Conservation (phyloP, 2,797 vertebrate species). For the Thamnophis elegans region DNA sequence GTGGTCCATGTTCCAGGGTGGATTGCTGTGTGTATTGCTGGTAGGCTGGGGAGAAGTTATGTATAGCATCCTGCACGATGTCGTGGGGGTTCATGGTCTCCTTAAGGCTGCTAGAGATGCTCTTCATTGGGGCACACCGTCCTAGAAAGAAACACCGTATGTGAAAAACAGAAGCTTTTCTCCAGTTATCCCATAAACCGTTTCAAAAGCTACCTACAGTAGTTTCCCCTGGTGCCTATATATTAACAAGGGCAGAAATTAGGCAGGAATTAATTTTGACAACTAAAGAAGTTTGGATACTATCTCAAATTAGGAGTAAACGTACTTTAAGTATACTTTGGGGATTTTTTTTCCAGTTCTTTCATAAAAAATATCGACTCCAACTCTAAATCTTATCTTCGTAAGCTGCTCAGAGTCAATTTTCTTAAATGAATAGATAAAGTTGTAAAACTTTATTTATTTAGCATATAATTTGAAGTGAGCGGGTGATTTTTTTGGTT, state of each 20-base stretch:
- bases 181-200: background rate
- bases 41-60: constrained; percentile 98
- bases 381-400: background rate
- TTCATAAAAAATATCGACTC: background rate
- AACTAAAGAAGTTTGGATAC: background rate
- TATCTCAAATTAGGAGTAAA: background rate
- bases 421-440: background rate
- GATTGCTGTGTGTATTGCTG: constrained; percentile 99
- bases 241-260: background rate
- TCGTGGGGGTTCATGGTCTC: constrained; percentile 98
- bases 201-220: constrained; percentile 11
- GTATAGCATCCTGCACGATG: constrained; percentile 97
- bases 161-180: background rate
- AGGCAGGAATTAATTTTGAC: constrained; percentile 3
- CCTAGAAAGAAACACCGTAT: constrained; percentile 69
- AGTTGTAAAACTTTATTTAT: background rate
- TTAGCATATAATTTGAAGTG: background rate
- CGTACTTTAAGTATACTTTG: background rate
- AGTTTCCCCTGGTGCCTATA: constrained; percentile 1
- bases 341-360: background rate
- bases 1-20: constrained; percentile 82
- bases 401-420: background rate
- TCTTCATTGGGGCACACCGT: constrained; percentile 96
- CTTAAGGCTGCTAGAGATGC: constrained; percentile 98
- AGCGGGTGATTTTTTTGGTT: background rate